phyloP scores from a whole-genome alignment of 2,113 vertebrate species.

The Thunnus thynnus region DNA sequence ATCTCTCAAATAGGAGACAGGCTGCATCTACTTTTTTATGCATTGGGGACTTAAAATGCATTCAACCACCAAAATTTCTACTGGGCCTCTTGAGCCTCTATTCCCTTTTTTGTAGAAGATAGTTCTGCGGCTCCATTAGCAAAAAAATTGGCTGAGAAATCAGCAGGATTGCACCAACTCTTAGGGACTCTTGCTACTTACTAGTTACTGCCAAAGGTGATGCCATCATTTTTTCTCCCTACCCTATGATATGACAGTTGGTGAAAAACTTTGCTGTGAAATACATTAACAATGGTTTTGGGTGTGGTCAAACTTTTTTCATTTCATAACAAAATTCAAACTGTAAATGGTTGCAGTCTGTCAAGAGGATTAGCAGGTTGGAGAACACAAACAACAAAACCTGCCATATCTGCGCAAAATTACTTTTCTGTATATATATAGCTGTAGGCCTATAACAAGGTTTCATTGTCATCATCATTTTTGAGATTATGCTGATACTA shows the following conservation, averaged over 20 bases:
- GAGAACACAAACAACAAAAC: no score
- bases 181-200: not conserved
- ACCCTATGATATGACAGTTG: not conserved
- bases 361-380: no score
- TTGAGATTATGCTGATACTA: not conserved
- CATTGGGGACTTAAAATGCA: slow-evolving; percentile 50
- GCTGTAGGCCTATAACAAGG: no score
- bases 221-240: not conserved
- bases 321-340: no score
- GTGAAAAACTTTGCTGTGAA: no score
- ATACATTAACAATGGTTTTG: no score
- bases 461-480: no score
- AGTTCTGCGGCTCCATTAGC: slow-evolving; percentile 52
- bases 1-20: slow-evolving; percentile 21
- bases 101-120: slow-evolving; percentile 24
- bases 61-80: slow-evolving; percentile 37
- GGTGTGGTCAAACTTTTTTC: no score
- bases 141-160: slow-evolving; percentile 23
- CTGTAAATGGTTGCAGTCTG: not conserved
- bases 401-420: no score
- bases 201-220: slow-evolving; percentile 19
- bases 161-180: slow-evolving; percentile 32
- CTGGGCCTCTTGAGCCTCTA: slow-evolving; percentile 44
- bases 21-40: slow-evolving; percentile 39
- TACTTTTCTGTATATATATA: no score